Evolutionary conservation across 2,797 vertebrate genomes (phyloP), one percentile per base, ranked within the genome.

Genomic region (Gobio occitaniae): DNA sequence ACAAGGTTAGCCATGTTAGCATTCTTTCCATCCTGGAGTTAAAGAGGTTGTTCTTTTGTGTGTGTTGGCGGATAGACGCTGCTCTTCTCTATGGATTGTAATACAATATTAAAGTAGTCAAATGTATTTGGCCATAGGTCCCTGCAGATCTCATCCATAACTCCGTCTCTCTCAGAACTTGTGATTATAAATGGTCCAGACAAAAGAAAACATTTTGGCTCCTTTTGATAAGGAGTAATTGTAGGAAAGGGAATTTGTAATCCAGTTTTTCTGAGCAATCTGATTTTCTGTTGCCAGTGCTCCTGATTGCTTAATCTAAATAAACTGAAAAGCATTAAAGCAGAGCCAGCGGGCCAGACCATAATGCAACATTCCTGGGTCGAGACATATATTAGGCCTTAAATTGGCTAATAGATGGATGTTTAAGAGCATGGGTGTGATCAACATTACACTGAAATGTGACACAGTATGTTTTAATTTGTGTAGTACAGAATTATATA

Each of bases 161-260:
- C 71, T 65, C n/a, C 11, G 16, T 76, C 80, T 77, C 59, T 38
- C 68, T 72, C 36, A 11, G 29, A 85, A 81, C 25, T 17, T 29
- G 50, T 72, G 71, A 83, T 84, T 87, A 72, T 75, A 66, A 66
- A 81, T 56, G 52, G 66, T 38, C 72, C 66, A 83, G 86, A 84
- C 86, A 87, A 90, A 86, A 80, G 71, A 80, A 83, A 84, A 87
- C 76, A 86, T 88, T 86, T 89, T 80, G 81, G 38, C 83, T 89
- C 17, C 11, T 16, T 88, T 79, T 80, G 82, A 88, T 86, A 88
- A 87, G 82, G 59, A 86, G 70, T 89, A 86, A 87, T 90, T 90
- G 81, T 84, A 83, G 85, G 85, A 89, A 89, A 87, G 88, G 74
- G 84, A 82, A 66, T 90, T 87, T 85, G 61, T 78, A 48, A 84